Base-by-base conservation (phyloP, 2,888 invertebrate genomes). In the Sericinus montela region DNA sequence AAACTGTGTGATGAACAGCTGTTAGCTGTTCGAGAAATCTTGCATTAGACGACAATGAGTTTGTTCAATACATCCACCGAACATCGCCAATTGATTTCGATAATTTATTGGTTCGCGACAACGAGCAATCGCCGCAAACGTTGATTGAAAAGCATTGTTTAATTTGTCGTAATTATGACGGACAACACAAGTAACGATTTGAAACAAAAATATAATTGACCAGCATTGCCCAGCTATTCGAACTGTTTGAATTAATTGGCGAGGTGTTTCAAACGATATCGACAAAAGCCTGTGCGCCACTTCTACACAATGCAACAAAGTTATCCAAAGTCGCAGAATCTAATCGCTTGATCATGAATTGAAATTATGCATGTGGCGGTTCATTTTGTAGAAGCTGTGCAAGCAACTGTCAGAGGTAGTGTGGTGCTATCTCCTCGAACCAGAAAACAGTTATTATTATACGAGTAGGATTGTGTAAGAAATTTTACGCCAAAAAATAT, bases 71-170 rank as follows among this genome's bases (percentile, higher is more conserved):
- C 19, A 36, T 37, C 19, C 58, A 56, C 19, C 23, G 23, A 67
- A 63, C 70, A 64, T 64, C 57, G 60, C 64, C 80, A 80, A 80
- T 80, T 79, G 80, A 68, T 76, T 75, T 72, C 65, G 73, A 67
- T 66, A 62, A 67, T 75, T 71, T 72, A 75, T 77, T 78, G 72
- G 65, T 56, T 63, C 56, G 73, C 69, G 72, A 70, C 80, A 80
- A 81, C 75, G 72, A 76, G 69, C 52, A 55, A 69, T 65, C 65
- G 67, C 62, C 44, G 13, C 53, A 54, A 51, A 60, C 57, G 57
- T 56, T 73, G 72, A 81, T 80, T 71, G 79, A 75, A 75, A 72
- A 64, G 71, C 70, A 69, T 71, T 74, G 60, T 53, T 61, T 57
- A 58, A 59, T 58, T 55, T 48, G 38, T 42, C 40, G 23, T 25